Percentiles rank a stretch among this genome's conserved stretches.
phyloP scores from a whole-genome alignment of 2,113 vertebrate genomes.

The Todiramphus saurophagus region DNA sequence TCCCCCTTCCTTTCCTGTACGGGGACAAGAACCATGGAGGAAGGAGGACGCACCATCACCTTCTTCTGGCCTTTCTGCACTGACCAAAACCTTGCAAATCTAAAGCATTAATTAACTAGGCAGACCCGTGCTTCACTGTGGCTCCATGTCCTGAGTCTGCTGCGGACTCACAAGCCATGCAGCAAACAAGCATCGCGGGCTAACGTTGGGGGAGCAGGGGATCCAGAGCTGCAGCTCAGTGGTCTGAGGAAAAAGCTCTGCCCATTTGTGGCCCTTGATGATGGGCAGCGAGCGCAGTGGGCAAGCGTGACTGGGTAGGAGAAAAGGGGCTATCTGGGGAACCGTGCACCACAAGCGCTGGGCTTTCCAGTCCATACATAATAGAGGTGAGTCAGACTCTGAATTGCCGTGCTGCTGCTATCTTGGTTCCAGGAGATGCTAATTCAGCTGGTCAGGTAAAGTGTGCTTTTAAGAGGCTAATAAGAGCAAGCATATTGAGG shows the following conservation, averaged over 20 bases:
- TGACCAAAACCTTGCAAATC: background rate
- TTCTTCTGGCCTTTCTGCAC: background rate
- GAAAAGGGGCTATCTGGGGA: background rate
- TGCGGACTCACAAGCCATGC: background rate
- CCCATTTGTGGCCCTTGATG: background rate
- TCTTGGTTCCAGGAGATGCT: constrained; percentile 35
- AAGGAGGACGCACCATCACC: background rate
- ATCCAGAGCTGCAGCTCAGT: constrained; percentile 28
- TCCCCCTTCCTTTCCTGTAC: background rate
- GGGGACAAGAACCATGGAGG: background rate
- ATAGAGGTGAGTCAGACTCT: background rate
- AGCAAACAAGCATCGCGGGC: background rate
- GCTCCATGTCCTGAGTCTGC: background rate
- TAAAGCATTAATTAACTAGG: background rate
- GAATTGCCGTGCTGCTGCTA: constrained; percentile 23
- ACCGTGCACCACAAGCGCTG: background rate
- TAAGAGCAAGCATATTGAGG: background rate
- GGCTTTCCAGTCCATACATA: background rate
- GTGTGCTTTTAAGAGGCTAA: constrained; percentile 6
- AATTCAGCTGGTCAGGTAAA: constrained; percentile 52
- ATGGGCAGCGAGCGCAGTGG: background rate
- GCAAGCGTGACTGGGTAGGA: background rate
- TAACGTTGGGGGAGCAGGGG: fast-evolving
- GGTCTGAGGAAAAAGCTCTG: constrained; percentile 17
- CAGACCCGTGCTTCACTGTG: background rate